phyloP scores from a whole-genome alignment of 2,113 vertebrate species.

The Pteronura brasiliensis region DNA sequence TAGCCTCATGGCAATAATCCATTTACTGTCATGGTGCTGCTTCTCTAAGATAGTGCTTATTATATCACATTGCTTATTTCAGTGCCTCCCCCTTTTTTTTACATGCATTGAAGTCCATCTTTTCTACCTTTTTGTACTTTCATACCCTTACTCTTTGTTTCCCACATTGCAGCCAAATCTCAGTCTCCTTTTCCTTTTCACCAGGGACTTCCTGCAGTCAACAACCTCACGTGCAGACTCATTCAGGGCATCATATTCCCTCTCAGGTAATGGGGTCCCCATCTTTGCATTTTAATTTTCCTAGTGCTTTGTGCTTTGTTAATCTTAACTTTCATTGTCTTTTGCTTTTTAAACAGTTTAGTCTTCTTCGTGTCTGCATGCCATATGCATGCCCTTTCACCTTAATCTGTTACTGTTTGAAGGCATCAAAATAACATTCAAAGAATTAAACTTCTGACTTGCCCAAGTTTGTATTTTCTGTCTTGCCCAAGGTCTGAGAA shows the following conservation, averaged over 20 bases:
- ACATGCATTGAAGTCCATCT: background rate
- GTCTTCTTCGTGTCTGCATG: background rate
- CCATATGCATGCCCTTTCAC: background rate
- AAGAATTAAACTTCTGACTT: background rate
- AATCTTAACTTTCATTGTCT: background rate
- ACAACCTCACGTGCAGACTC: background rate
- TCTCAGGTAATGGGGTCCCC: background rate
- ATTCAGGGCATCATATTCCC: rapidly evolving
- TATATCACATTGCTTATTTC: background rate
- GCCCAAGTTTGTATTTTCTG: background rate
- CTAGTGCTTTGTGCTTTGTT: background rate
- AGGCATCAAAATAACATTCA: background rate
- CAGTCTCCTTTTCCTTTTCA: background rate
- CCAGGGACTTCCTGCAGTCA: background rate
- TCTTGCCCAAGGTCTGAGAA: background rate
- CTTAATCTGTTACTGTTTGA: background rate
- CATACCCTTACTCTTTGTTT: background rate
- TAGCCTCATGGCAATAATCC: background rate
- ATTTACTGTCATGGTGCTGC: too few species aligned
- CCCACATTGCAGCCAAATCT: background rate
- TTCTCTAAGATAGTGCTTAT: background rate
- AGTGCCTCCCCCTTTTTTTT: too few species aligned
- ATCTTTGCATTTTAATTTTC: background rate
- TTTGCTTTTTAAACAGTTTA: background rate
- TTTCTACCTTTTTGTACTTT: background rate